Evolutionary conservation across 2,888 invertebrate genomes (phyloP), one percentile per base, ranked within the genome.

Genomic region (Hypomecis atomaria): DNA sequence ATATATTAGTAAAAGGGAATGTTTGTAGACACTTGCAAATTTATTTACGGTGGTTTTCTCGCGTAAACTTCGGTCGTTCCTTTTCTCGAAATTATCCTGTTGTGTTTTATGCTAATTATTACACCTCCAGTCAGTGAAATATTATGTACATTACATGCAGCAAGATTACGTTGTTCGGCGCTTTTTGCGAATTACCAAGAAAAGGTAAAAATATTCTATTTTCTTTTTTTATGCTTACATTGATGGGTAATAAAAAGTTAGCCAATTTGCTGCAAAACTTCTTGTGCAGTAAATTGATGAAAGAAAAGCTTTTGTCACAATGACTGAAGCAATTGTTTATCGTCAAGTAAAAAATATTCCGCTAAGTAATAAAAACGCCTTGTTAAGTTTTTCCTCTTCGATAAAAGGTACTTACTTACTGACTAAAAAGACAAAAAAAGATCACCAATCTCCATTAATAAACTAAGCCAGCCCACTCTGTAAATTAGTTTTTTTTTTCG

Each of bases 391-490:
- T 55, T 55, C 6, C 37, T 9, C 13, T 13, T 9, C 36, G 36
- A n/a, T 43, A 34, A 54, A 55, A 43, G 9, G 23, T 23, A 23
- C 23, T 23, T 23, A 23, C 23, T 23, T 9, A 36, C 54, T 11
- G 37, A 37, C 13, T 23, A 37, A 6, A 43, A 47, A 56, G 40
- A 55, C 23, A 52, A 54, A 43, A 55, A 55, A 8, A n/a, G 2
- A 37, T 40, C 40, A 47, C 47, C 47, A 47, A n/a, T 6, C 47
- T 45, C 34, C 45, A 47, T 56, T 43, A 61, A 57, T 62, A 62
- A 57, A 52, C 34, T 37, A 33, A 54, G 62, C 69, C 55, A 69
- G 66, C 72, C 76, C 75, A 79, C 75, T 75, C 76, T 70, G 69
- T 71, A 59, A 47, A 70, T 70, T 36, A 13, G 47, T 62, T 57